phyloP scores from a whole-genome alignment of 1,140 invertebrate species.

The Dreissena polymorpha region DNA sequence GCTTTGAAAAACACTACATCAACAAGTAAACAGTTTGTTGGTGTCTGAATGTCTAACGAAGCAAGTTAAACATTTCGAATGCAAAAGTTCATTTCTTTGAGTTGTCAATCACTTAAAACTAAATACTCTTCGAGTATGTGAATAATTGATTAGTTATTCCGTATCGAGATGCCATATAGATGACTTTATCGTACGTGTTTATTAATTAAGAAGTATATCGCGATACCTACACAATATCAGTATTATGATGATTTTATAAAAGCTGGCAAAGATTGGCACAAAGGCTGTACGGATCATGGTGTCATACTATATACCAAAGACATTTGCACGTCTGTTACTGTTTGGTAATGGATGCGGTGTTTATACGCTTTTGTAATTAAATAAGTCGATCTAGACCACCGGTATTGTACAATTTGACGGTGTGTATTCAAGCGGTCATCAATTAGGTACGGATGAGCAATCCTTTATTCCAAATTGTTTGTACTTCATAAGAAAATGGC shows the following conservation, averaged over 20 bases:
- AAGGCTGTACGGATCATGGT: too few relatives aligned
- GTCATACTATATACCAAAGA: too few relatives aligned
- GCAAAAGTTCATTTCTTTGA: constrained; percentile 2
- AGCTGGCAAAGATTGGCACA: too few relatives aligned
- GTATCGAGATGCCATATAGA: constrained; percentile 14
- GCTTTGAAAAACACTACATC: too few relatives aligned
- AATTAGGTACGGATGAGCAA: neutral
- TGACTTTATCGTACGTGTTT: constrained; percentile 24
- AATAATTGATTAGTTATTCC: constrained; percentile 28
- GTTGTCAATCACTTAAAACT: neutral
- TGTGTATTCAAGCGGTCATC: neutral
- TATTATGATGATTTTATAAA: neutral
- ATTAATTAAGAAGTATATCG: constrained; percentile 31
- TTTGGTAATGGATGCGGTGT: too few relatives aligned
- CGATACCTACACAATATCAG: constrained; percentile 33
- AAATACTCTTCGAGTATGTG: constrained; percentile 3
- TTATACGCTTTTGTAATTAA: too few relatives aligned
- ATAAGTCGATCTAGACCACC: neutral
- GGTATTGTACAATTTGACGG: neutral
- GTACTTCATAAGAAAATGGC: neutral
- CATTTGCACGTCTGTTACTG: too few relatives aligned
- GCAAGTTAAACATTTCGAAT: neutral
- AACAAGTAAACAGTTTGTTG: neutral
- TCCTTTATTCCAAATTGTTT: neutral
- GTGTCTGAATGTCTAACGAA: constrained; percentile 11